phyloP scores from a whole-genome alignment of 2,113 vertebrate genomes.

The Pseudorasbora parva region DNA sequence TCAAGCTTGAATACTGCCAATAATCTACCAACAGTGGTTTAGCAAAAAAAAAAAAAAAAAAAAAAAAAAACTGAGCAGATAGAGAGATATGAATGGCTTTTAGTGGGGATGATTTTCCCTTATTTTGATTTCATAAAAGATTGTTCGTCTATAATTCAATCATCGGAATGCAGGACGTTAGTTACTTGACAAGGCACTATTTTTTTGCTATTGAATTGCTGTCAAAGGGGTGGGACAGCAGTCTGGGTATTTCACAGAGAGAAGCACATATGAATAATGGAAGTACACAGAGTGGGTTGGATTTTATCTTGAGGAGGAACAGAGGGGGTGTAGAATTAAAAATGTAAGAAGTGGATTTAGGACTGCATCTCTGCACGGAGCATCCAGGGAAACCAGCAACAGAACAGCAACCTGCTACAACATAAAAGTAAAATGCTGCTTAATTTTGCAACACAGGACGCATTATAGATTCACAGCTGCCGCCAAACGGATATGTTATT shows the following conservation, averaged over 20 bases:
- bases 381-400: conserved; percentile 97
- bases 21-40: conserved; percentile 26
- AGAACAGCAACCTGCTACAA: conserved; percentile 87
- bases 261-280: conserved; percentile 52
- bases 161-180: conserved; percentile 68
- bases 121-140: conserved; percentile 41
- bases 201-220: conserved; percentile 74
- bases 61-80: background rate
- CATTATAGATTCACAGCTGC: background rate
- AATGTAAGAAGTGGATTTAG: conserved; percentile 69
- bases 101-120: conserved; percentile 35
- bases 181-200: conserved; percentile 80
- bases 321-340: conserved; percentile 51
- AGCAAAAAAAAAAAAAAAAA: no score
- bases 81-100: conserved; percentile 52
- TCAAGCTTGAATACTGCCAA: conserved; percentile 9
- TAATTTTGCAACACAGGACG: background rate
- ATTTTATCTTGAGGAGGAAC: conserved; percentile 28
- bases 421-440: background rate
- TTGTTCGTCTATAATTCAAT: conserved; percentile 48
- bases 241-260: conserved; percentile 53
- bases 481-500: background rate
- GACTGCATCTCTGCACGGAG: conserved; percentile 93
- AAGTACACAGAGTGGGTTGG: conserved; percentile 45
- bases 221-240: conserved; percentile 53